Evolutionary conservation across 2,888 invertebrate genomes (phyloP), one percentile per base, ranked within the genome.

Genomic region (Coleophora flavipennella): DNA sequence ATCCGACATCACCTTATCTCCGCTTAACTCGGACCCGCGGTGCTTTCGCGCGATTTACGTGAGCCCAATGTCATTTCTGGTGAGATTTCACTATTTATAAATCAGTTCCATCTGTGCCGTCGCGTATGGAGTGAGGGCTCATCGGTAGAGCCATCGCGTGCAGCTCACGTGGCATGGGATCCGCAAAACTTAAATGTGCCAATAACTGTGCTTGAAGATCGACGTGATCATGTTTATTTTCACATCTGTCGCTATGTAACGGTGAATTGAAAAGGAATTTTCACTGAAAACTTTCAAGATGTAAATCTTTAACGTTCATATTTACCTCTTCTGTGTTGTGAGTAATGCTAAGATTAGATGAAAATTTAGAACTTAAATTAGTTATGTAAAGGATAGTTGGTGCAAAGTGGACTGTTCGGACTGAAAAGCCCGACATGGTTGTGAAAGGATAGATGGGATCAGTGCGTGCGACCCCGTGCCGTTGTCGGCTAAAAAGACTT

Each of bases 251-350:
- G 66, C 63, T 63, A 63, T 65, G 59, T 57, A 62, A 65, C 57
- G 47, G 67, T 62, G 66, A 65, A 67, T 59, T 62, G 50, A 60
- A 49, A 66, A 64, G 64, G 55, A 65, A 66, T 66, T 63, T 45
- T 47, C 40, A 20, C 26, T 11, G 37, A 44, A n/a, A 40, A 45
- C 45, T 50, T 45, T 45, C 41, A 49, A 57, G 50, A 81, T 81
- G 80, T 78, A 70, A 76, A 59, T 62, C 55, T 57, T 44, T 61
- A 57, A 66, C 60, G 55, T 59, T 63, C 78, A 77, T 81, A 80
- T 79, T 79, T 83, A 84, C 81, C 81, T 84, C 84, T 79, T 67
- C 67, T 66, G 84, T 83, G 84, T 84, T 84, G 83, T 83, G 83
- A 83, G 74, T 75, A 69, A 64, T 59, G 46, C 43, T 62, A 71